Conservation (phyloP, 2,797 vertebrate genomes). For the Melanotaenia nigrans region DNA sequence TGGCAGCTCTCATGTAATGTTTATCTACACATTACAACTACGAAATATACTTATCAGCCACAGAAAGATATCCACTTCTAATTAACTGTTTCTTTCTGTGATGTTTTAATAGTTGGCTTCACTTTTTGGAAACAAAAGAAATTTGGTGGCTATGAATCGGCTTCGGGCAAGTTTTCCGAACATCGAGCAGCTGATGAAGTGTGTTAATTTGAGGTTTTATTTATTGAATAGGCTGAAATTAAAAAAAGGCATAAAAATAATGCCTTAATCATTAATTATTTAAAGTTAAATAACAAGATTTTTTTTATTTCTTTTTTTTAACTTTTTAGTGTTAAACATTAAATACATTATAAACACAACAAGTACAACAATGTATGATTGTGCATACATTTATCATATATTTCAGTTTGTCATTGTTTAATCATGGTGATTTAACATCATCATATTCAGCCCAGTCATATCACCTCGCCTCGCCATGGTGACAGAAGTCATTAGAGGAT, state of each 20-base stretch:
- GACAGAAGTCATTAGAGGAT: not conserved
- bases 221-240: conserved; percentile 2
- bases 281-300: not conserved
- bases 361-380: not conserved
- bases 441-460: not conserved
- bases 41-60: not conserved
- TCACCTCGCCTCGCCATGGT: not conserved
- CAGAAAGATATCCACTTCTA: not conserved
- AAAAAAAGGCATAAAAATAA: not conserved
- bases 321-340: not conserved
- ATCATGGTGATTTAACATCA: conserved; percentile 1
- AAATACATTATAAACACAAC: not conserved
- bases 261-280: not conserved
- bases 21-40: no score
- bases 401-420: not conserved
- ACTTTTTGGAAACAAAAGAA: not conserved
- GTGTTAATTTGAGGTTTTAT: conserved; percentile 5
- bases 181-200: not conserved
- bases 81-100: not conserved
- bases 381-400: not conserved
- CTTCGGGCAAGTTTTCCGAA: not conserved
- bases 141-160: not conserved
- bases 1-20: no score
- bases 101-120: not conserved
- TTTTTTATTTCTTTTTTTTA: not conserved